Evolutionary conservation across 2,888 invertebrate species (phyloP), one percentile per base, ranked within the genome.

Genomic region (Tenthredo amoena): DNA sequence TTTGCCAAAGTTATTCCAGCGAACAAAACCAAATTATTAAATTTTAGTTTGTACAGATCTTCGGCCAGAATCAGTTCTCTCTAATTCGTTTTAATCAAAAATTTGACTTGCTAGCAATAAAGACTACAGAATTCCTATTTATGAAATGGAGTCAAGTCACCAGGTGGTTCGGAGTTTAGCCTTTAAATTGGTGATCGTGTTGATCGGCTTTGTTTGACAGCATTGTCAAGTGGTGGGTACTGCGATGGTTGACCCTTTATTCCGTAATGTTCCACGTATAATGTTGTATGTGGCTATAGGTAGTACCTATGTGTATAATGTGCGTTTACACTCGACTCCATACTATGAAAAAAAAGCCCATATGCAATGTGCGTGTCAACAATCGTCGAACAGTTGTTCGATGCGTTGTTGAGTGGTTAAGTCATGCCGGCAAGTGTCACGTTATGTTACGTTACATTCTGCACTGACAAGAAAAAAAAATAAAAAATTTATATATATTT

Each of bases 291-390:
- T 55, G 47, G 31, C 6, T 26, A 26, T 77, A 31, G 68, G 34
- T 18, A 2, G 47, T 47, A 47, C 31, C 21, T 72, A 18, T 72
- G 55, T 43, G 62, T 40, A 37, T 68, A 83, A 68, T 83, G 4
- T 47, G 26, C 83, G 68, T 83, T 81, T 62, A 81, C 40, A 81
- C 62, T 62, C 81, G 18, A 77, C 6, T 21, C 31, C n/a, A 43
- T 72, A 72, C 40, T 43, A 37, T 34, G 72, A 12, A 43, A 40
- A 71, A 68, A 34, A 31, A 77, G 77, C 40, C 81, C 83, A 43
- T 83, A 83, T 83, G 83, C 50, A 68, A 71, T n/a, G 65, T 83
- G 83, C 83, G 83, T 83, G 83, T 68, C 71, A 83, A 83, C 83
- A 43, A 68, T 68, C 47, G 31, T 47, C 40, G 26, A 83, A 83